These are phyloP conservation scores for Sinocyclocheilus rhinocerous DNA, from an alignment of 2,113 vertebrate genomes.

Conservation along the genomic window DNA sequence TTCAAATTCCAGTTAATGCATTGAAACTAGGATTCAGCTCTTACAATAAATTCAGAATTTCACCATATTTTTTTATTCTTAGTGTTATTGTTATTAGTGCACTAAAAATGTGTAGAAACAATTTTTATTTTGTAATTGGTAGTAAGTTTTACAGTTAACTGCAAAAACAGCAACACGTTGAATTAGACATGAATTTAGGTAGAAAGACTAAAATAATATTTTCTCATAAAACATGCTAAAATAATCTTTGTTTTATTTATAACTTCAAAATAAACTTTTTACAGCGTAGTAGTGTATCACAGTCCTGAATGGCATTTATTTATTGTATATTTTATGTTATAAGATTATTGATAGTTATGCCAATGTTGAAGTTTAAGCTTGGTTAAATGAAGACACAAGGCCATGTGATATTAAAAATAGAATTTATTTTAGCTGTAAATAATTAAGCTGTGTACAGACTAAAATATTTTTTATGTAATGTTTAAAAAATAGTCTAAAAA, in stretches of 20 bases:
- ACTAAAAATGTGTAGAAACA: too few species aligned
- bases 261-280: not conserved
- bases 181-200: too few species aligned
- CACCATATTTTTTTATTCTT: not conserved
- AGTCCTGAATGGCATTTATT: too few species aligned
- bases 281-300: not conserved
- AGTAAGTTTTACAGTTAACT: too few species aligned
- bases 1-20: not conserved
- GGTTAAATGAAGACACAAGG: not conserved
- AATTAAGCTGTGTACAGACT: not conserved
- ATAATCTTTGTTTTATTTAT: too few species aligned
- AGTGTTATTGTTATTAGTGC: not conserved
- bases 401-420: not conserved
- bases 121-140: too few species aligned
- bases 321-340: too few species aligned
- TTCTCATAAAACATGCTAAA: too few species aligned
- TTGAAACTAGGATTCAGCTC: not conserved
- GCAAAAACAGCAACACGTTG: too few species aligned
- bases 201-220: too few species aligned
- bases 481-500: not conserved
- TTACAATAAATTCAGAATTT: not conserved
- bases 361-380: too few species aligned
- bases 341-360: too few species aligned
- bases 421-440: not conserved
- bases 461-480: not conserved